Conservation (phyloP, 1,140 invertebrate species). For the Nephotettix cincticeps region DNA sequence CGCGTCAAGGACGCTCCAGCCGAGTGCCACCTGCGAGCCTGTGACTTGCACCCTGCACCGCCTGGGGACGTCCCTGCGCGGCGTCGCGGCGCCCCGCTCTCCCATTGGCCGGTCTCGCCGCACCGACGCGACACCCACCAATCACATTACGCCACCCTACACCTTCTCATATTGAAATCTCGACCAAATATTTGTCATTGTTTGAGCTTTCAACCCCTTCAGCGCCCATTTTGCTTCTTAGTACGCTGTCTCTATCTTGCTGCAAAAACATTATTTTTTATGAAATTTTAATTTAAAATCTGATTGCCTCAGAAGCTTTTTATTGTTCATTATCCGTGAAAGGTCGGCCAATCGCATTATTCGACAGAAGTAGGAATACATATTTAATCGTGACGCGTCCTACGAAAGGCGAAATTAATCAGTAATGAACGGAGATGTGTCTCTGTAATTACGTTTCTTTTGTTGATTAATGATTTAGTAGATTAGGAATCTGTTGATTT, state of each 20-base stretch:
- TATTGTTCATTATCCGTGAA: not conserved
- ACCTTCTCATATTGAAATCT: constrained; percentile 3
- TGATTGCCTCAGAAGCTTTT: not conserved
- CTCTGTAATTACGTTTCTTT: no score
- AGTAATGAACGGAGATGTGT: no score
- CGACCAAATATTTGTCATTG: constrained; percentile 21
- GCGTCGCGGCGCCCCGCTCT: not conserved
- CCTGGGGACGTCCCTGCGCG: no score
- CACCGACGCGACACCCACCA: not conserved
- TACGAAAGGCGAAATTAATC: no score
- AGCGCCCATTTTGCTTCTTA: constrained; percentile 12
- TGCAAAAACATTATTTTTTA: not conserved
- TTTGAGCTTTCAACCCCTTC: constrained; percentile 14
- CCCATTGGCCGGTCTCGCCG: not conserved
- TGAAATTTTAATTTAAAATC: constrained; percentile 12
- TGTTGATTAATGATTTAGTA: no score
- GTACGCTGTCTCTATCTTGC: not conserved
- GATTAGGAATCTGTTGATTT: no score
- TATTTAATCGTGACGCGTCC: no score
- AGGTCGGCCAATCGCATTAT: no score
- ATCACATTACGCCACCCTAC: not conserved
- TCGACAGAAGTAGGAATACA: not conserved
- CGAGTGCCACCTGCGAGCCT: no score
- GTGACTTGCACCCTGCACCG: no score
- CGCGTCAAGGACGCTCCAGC: no score